Percentiles rank a stretch among this genome's conserved stretches.
Conservation (phyloP, 2,797 vertebrate species). For the Cygnus olor region DNA sequence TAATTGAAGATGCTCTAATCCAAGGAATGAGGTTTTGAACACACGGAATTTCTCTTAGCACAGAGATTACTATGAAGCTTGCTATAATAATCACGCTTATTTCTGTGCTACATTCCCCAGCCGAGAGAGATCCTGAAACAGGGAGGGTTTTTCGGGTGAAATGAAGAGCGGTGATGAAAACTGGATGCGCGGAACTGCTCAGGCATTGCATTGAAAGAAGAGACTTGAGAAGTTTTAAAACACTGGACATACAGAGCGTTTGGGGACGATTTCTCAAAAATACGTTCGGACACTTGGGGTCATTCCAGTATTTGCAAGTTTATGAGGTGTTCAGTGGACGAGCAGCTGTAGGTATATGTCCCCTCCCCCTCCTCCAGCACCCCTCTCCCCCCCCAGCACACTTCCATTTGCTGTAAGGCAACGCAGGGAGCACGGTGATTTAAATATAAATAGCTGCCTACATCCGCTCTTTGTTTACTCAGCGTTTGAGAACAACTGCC, state of each 20-base stretch:
- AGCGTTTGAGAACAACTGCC: rapidly evolving
- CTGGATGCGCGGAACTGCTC: rapidly evolving
- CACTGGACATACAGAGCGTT: rapidly evolving
- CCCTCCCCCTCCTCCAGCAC: too few relatives aligned
- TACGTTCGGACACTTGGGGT: not conserved
- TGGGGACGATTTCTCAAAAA: rapidly evolving
- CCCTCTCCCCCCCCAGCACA: rapidly evolving
- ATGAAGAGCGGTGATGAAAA: rapidly evolving
- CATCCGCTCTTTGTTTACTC: rapidly evolving
- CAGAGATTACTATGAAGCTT: rapidly evolving
- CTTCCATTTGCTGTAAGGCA: rapidly evolving
- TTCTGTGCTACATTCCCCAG: rapidly evolving
- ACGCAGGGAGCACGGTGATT: rapidly evolving
- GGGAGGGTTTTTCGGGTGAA: rapidly evolving
- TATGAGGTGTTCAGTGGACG: rapidly evolving
- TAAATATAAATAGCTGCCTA: rapidly evolving
- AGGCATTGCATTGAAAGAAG: rapidly evolving
- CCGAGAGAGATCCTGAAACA: rapidly evolving
- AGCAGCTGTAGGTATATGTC: rapidly evolving
- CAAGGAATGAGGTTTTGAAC: rapidly evolving
- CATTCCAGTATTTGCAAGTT: rapidly evolving
- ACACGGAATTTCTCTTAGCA: too few relatives aligned
- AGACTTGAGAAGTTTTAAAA: rapidly evolving
- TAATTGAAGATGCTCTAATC: rapidly evolving
- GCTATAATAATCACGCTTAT: too few relatives aligned